phyloP scores from a whole-genome alignment of 2,797 vertebrate species.

The Poeciliopsis paucimaculata region DNA sequence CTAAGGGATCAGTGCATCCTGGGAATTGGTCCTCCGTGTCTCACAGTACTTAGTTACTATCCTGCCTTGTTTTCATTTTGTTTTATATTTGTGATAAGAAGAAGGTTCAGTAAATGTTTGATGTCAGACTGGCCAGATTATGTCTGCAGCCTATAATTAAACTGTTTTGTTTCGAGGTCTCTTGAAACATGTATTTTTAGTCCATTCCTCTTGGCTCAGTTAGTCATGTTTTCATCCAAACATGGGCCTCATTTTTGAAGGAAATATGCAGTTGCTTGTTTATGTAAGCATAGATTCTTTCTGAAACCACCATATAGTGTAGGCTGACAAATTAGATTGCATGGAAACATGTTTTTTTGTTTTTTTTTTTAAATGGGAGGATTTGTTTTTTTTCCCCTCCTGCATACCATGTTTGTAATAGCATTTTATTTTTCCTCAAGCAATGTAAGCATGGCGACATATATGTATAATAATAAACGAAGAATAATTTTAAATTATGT shows the following conservation, averaged over 20 bases:
- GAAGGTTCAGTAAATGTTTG: conserved; percentile 34
- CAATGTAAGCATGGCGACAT: conserved; percentile 21
- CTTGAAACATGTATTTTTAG: conserved; percentile 60
- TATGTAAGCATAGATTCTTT: conserved; percentile 55
- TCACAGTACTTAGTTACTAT: conserved; percentile 39
- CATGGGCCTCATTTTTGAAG: conserved; percentile 30
- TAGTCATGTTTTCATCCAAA: conserved; percentile 54
- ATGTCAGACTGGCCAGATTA: conserved; percentile 14
- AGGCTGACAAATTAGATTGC: conserved; percentile 36
- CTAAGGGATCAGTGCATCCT: conserved; percentile 60
- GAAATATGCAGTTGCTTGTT: conserved; percentile 62
- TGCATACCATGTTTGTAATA: conserved; percentile 20
- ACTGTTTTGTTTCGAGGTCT: conserved; percentile 41
- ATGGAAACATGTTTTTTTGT: conserved; percentile 46
- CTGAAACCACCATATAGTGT: conserved; percentile 55
- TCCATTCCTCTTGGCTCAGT: conserved; percentile 47
- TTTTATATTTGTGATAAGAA: conserved; percentile 31
- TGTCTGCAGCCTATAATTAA: conserved; percentile 37
- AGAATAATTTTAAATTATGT: neutral
- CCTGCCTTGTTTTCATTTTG: conserved; percentile 40
- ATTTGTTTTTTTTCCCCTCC: conserved; percentile 16
- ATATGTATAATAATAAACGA: neutral
- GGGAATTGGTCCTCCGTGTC: conserved; percentile 60
- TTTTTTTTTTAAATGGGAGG: conserved; percentile 18
- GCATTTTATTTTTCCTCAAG: conserved; percentile 1